Evolutionary conservation across 2,113 vertebrate genomes (phyloP), one percentile per base, ranked within the genome.

Genomic region (Pygoscelis adeliae): DNA sequence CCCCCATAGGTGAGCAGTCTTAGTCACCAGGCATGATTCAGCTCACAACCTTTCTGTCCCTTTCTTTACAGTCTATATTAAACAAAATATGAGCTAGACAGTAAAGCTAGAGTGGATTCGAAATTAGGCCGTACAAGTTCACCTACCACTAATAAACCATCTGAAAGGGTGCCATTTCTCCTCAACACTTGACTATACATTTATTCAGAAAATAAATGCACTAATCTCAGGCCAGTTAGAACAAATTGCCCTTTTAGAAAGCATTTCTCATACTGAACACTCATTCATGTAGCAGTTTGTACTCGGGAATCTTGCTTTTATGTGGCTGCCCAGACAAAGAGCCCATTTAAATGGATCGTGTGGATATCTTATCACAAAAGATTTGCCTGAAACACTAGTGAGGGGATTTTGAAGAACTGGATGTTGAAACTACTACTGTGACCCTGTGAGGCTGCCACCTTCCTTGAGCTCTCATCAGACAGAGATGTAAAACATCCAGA

Each of bases 221-320:
- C n/a, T 26, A 77, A 96, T 62, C 58, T 73, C 58, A 61, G 89
- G 66, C 72, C 36, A 71, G 76, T 88, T 96, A 95, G 73, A 87
- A 83, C 52, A 96, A 50, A 78, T 61, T 95, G 42, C 47, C 32
- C 34, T 74, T 95, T 95, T 72, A 88, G 58, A 79, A 96, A 92
- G 44, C 47, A 49, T 73, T 63, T 67, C 29, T 97, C 78, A 58
- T 47, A 84, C 15, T 76, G 19, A 82, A 59, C 14, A 34, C 10
- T 84, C 29, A 81, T 81, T 71, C 92, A 42, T 2, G 3, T 23
- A 89, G 27, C 19, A 56, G 8, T 84, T 87, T 90, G 16, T 50
- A 52, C 72, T 73, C 34, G 50, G 42, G 10, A 93, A 83, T 85
- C 42, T 32, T 84, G 66, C 2, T 72, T 97, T 95, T 74, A 32